Base-by-base conservation (phyloP, 2,888 invertebrate species). In the Cylindroiulus punctatus region DNA sequence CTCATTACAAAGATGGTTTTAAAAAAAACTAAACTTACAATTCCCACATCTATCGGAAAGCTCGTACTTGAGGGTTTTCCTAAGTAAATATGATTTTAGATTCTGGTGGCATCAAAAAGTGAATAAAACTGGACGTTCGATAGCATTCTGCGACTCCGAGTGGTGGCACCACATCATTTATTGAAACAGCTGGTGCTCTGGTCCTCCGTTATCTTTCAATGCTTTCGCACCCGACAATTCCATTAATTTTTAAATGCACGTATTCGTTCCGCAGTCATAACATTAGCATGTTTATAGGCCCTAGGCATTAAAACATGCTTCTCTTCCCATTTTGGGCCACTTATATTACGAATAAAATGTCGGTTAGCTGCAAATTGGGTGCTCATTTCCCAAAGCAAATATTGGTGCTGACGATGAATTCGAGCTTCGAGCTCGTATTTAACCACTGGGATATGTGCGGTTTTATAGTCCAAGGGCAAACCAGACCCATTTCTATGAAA, bases 211-310 rank as follows among this genome's bases (percentile, higher is more conserved):
- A 40, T 4, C 4, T 7, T 8, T 40, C 5, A 40, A n/a, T 17
- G 26, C 10, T 65, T 65, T 65, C 65, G 10, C 65, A 65, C 14
- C 26, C 7, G 10, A 65, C 65, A 65, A 22, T 26, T 26, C 26
- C n/a, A 65, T 65, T 65, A 26, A 65, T 65, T 65, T 65, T 65
- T 65, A 65, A 65, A 65, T 26, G 65, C 65, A 65, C 65, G 26
- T 65, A 57, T 57, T 5, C 65, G 1, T 26, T 65, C 26, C 19
- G 26, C n/a, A 57, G 57, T 57, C 57, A 57, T 65, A 65, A 65
- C 5, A 65, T 65, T 65, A 65, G 65, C 65, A 65, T 65, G 26
- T 65, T 22, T 26, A 65, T 65, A 10, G n/a, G 22, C 26, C 26
- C 0, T 1, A 22, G n/a, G 26, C 65, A 65, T 65, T 65, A 65